phyloP scores from a whole-genome alignment of 2,888 invertebrate species.

The Noctua pronuba region DNA sequence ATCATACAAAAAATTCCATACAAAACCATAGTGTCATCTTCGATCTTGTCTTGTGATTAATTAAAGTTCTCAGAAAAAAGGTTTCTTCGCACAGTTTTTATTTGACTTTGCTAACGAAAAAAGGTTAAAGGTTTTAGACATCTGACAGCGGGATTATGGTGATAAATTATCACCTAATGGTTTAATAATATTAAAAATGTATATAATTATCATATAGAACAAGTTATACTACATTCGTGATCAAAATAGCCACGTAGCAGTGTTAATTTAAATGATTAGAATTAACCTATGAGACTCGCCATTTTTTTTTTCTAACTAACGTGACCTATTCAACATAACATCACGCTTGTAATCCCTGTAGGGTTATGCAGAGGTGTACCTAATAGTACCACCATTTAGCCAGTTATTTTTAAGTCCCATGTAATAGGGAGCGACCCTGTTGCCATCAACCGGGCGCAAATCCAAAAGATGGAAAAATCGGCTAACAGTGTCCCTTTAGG shows the following conservation, averaged over 20 bases:
- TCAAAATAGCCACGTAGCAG: neutral
- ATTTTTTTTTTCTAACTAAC: neutral
- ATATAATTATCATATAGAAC: neutral
- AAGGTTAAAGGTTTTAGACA: constrained; percentile 40
- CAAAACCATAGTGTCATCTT: constrained; percentile 36
- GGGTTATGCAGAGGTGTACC: too few relatives aligned
- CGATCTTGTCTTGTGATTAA: constrained; percentile 11
- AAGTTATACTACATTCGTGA: neutral
- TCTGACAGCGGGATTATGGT: constrained; percentile 14
- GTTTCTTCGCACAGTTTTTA: constrained; percentile 12
- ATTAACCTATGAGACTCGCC: neutral
- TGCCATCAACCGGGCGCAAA: too few relatives aligned
- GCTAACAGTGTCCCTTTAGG: too few relatives aligned
- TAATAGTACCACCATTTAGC: too few relatives aligned
- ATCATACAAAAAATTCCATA: neutral
- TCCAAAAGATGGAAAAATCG: too few relatives aligned
- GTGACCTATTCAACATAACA: neutral
- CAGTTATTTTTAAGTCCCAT: too few relatives aligned
- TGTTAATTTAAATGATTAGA: constrained; percentile 3
- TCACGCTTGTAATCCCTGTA: too few relatives aligned
- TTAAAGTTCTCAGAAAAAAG: constrained; percentile 34
- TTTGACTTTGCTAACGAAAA: constrained; percentile 18
- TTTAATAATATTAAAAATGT: neutral
- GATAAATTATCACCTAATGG: neutral
- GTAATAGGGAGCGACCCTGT: too few relatives aligned